Conservation (phyloP, 2,888 invertebrate species). For the Caradrina kadenii region DNA sequence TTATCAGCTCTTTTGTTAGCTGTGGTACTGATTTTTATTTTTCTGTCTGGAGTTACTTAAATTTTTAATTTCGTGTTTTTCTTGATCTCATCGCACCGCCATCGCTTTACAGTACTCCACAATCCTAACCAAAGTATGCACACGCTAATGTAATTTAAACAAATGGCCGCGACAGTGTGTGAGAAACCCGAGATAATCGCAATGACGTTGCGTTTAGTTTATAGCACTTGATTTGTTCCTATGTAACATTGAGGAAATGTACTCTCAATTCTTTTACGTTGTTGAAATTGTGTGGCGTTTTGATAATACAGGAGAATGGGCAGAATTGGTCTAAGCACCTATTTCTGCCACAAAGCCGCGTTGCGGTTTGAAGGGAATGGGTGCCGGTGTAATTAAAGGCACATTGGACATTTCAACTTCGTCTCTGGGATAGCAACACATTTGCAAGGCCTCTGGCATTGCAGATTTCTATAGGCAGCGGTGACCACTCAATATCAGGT, state of each 20-base stretch:
- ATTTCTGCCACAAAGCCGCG: too few species aligned
- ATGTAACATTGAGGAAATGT: slow-evolving; percentile 47
- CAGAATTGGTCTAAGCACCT: neutral
- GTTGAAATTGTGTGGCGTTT: slow-evolving; percentile 31
- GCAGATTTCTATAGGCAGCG: too few species aligned
- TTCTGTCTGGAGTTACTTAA: too few species aligned
- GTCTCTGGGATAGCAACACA: too few species aligned
- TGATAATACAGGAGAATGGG: slow-evolving; percentile 25
- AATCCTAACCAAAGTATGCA: slow-evolving; percentile 74
- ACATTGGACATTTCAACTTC: too few species aligned
- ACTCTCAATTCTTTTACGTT: slow-evolving; percentile 30
- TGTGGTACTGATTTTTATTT: too few species aligned
- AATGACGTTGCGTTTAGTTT: slow-evolving; percentile 78
- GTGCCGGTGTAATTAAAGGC: too few species aligned
- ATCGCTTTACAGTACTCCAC: slow-evolving; percentile 36
- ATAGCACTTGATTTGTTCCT: slow-evolving; percentile 74
- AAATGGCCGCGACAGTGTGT: slow-evolving; percentile 88
- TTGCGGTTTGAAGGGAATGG: too few species aligned
- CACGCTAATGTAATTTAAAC: slow-evolving; percentile 89
- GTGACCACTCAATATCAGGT: too few species aligned
- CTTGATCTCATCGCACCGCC: neutral
- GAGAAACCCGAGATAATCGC: slow-evolving; percentile 86
- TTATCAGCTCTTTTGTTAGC: too few species aligned
- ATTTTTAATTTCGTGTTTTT: too few species aligned
- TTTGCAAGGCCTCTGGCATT: too few species aligned